Base-by-base conservation (phyloP, 2,888 invertebrate genomes). In the Molanna angustata region DNA sequence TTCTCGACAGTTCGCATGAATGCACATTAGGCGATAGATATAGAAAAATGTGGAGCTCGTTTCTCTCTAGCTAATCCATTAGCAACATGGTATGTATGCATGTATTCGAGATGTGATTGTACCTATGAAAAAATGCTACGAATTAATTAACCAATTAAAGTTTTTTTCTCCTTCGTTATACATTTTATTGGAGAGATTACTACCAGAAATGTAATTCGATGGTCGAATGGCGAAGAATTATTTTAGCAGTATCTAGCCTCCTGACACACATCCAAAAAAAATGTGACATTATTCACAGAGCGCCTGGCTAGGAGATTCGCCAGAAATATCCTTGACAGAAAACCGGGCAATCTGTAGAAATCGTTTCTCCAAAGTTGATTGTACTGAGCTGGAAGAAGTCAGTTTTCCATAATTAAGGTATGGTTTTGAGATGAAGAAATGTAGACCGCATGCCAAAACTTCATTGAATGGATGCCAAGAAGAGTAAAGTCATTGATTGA, bases 401-500 rank as follows among this genome's bases (percentile, higher is more conserved):
- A 27, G 6, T 27, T 27, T 27, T 27, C 27, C 6, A 27, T 27
- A 27, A 27, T 27, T 27, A 11, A 27, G 27, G 11, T 27, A 11
- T 27, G 27, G 27, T 27, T 27, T 27, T 11, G 27, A 11, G 27
- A 27, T 27, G 27, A 35, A 35, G n/a, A 35, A 11, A 13, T 35
- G 35, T 4, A 4, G n/a, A 9, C 14, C 14, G n/a, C 35, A 13
- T 35, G 35, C 35, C 14, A 11, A 35, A 35, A 35, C n/a, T 13
- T 35, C 35, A 35, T 35, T 11, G n/a, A 7, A 35, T 35, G 7
- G 35, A 35, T 35, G 14, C 35, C 14, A 35, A 35, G 35, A 35
- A 35, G 9, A 35, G 35, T 35, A 6, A 35, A 35, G n/a, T 35
- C 35, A 13, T 35, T 35, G 35, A 35, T 35, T 11, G 35, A 35